Evolutionary conservation across 2,888 invertebrate genomes (phyloP).

Genomic region (Drosophila nigritarsus): DNA sequence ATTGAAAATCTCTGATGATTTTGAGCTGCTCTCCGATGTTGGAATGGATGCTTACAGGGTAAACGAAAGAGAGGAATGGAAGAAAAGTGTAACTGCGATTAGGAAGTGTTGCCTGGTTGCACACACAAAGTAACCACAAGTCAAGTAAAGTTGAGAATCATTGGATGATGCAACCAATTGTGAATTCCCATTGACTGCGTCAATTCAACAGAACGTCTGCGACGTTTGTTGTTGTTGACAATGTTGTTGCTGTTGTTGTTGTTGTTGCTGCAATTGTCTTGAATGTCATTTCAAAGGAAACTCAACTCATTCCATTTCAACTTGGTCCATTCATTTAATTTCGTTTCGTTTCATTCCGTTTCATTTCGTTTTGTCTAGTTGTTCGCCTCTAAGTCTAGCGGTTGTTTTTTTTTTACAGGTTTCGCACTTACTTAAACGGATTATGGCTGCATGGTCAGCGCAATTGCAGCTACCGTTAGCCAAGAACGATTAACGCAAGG

Average conservation of each 20-base stretch:
- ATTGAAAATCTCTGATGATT: too few relatives aligned
- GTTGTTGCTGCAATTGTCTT: conserved; percentile 3
- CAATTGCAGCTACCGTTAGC: conserved; percentile 36
- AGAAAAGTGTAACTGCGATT: neutral
- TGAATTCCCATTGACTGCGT: conserved; percentile 27
- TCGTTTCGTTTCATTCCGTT: conserved; percentile 5
- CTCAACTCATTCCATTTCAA: conserved; percentile 10
- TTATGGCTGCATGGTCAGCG: conserved; percentile 45
- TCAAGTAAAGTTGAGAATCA: conserved; percentile 23
- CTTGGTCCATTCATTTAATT: conserved; percentile 2
- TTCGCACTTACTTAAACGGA: conserved; percentile 30
- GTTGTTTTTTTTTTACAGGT: conserved; percentile 14
- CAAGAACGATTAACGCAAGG: conserved; percentile 49
- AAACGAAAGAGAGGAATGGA: neutral
- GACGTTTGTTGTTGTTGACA: conserved; percentile 18
- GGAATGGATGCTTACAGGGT: too few relatives aligned
- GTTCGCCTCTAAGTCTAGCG: conserved; percentile 22
- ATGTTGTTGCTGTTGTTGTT: conserved; percentile 1
- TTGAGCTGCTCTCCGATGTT: too few relatives aligned
- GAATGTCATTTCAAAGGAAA: conserved; percentile 22
- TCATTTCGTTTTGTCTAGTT: conserved; percentile 24
- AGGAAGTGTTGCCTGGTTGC: conserved; percentile 1
- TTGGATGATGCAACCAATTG: conserved; percentile 36
- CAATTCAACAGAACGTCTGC: conserved; percentile 12
- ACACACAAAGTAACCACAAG: conserved; percentile 9